Conservation (phyloP, 2,888 invertebrate species). For the Drosophila stalkeri region DNA sequence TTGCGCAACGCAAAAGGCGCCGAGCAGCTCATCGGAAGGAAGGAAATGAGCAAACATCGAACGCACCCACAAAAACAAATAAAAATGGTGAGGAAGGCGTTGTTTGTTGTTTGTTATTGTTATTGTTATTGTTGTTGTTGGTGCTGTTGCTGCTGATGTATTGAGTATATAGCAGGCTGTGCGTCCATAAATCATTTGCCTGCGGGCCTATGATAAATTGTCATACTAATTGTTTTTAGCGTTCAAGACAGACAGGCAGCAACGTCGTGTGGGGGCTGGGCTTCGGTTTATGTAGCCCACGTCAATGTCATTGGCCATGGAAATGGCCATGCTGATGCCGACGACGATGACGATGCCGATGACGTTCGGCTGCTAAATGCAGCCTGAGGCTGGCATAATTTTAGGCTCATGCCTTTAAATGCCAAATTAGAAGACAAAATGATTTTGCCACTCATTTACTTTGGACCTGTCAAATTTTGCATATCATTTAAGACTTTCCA, state of each 20-base stretch:
- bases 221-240: conserved; percentile 82
- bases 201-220: conserved; percentile 82
- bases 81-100: conserved; percentile 38
- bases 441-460: conserved; percentile 59
- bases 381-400: conserved; percentile 49
- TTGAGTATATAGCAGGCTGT: conserved; percentile 31
- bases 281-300: conserved; percentile 11
- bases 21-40: conserved; percentile 60
- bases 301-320: conserved; percentile 10
- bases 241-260: conserved; percentile 55
- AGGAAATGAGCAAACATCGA: conserved; percentile 75
- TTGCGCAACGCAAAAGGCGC: conserved; percentile 61
- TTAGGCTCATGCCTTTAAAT: conserved; percentile 39
- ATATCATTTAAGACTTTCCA: conserved; percentile 48
- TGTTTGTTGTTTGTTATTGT: conserved; percentile 15
- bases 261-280: conserved; percentile 21
- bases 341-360: conserved; percentile 18
- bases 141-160: conserved; percentile 37
- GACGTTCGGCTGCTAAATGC: conserved; percentile 42
- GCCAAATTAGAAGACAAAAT: conserved; percentile 51
- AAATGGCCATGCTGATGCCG: background rate
- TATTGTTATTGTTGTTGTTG: conserved; percentile 21
- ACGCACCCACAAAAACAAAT: conserved; percentile 73
- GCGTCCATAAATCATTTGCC: conserved; percentile 76
- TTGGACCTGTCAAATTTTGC: conserved; percentile 57